Base-by-base conservation (phyloP, 2,888 invertebrate genomes). In the Platycheirus rosarum region DNA sequence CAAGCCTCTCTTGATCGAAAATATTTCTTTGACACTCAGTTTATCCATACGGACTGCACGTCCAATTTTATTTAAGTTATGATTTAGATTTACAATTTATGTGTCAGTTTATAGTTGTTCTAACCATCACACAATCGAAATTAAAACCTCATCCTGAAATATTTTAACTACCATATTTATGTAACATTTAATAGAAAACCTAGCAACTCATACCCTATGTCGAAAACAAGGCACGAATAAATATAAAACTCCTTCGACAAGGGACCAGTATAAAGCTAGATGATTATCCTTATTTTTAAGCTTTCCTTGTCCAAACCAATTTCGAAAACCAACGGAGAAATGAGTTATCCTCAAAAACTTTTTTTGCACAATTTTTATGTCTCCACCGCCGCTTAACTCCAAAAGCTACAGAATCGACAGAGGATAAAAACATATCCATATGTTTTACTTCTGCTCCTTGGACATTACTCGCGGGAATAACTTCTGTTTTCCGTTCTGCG, bases 381-480 rank as follows among this genome's bases (percentile, higher is more conserved):
- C 62, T 37, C 42, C 46, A 42, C n/a, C 53, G 32, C 62, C 44
- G 9, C 48, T n/a, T n/a, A 23, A 20, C n/a, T 42, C 13, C 37
- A 29, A 26, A 23, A 23, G 44, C 23, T 29, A 48, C 18, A 49
- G 23, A 6, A 20, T 18, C 26, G 6, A 32, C 11, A 55, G 40
- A n/a, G 13, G 11, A 26, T 16, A 74, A 63, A 74, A 74, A 62
- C 66, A 77, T 82, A 77, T 82, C 71, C 82, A 82, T 82, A 82
- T 63, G 82, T 76, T 82, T 42, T 29, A 44, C 32, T 20, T 40
- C 62, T 80, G 62, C 49, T 73, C 77, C 77, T 82, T 77, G 77
- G 71, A 68, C 71, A 77, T 82, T 82, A 82, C 82, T 82, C 82
- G 82, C 82, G 77, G 68, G 82, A 37, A 77, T 77, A 82, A 82